A percentile compares a stretch with the other conserved stretches of the same genome.
Conservation (phyloP, 2,797 vertebrate species). For the Melanogrammus aeglefinus region DNA sequence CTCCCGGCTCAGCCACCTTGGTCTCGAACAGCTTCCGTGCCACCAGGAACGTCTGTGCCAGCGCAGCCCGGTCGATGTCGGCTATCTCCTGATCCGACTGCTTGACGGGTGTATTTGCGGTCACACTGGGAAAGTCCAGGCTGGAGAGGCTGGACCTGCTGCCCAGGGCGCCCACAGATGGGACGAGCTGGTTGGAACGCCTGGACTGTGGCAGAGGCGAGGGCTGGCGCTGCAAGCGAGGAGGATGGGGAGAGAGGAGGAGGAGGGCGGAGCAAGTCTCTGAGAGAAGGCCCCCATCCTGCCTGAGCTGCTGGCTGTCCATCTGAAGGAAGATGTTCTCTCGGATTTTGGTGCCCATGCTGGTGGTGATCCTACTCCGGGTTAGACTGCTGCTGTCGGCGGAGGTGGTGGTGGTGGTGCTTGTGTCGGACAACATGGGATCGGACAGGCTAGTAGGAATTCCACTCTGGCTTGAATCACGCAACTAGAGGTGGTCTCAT, state of each 20-base stretch:
- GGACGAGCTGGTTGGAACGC: constrained; percentile 58
- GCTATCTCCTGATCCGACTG: constrained; percentile 69
- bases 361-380: constrained; percentile 70
- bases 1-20: constrained; percentile 66
- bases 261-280: constrained; percentile 27
- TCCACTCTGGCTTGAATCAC: constrained; percentile 19
- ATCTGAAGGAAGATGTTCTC: constrained; percentile 89
- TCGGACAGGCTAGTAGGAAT: constrained; percentile 53
- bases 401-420: constrained; percentile 39
- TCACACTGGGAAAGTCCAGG: constrained; percentile 48
- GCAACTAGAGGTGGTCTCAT: constrained; percentile 32
- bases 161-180: constrained; percentile 65
- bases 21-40: constrained; percentile 86
- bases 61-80: constrained; percentile 79
- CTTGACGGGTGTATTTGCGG: constrained; percentile 60
- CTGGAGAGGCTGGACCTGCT: constrained; percentile 50
- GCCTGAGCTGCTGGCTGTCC: constrained; percentile 76
- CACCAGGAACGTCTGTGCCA: constrained; percentile 89
- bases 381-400: constrained; percentile 48
- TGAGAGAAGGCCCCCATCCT: constrained; percentile 41
- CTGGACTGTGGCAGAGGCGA: constrained; percentile 46
- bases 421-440: constrained; percentile 55
- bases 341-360: constrained; percentile 84
- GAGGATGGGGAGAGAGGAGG: constrained; percentile 33
- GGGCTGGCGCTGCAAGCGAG: constrained; percentile 22